Base-by-base conservation (phyloP, 37 sponge, comb jelly and placozoan genomes). In the Hormiphora californensis region DNA sequence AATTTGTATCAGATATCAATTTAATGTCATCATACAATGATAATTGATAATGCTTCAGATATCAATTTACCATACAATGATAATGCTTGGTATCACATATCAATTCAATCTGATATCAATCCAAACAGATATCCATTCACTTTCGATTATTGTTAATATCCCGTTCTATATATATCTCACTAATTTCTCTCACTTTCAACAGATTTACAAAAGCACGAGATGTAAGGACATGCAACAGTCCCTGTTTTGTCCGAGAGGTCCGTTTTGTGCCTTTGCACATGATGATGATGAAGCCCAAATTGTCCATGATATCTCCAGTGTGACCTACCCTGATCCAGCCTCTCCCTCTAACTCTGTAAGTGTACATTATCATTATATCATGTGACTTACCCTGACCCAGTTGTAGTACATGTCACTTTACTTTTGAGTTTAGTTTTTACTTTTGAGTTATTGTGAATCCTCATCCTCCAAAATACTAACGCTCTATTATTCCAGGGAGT, bases 201-300 rank as follows among this genome's bases (percentile, higher is more conserved):
- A 95, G 94, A 97, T 97, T 55, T 97, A 97, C 90, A 97, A 97
- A 87, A 92, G 92, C 36, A 94, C 95, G 30, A 93, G 92, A 87
- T 97, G 99, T 54, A 94, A 97, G 81, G 99, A 97, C 90, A 91
- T 97, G 36, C 95, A 94, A 86, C 93, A 94, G 85, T 94, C 95
- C 81, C 38, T 73, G 44, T 95, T 93, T 85, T 97, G 99, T 63
- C 99, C 99, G 0, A 89, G 99, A 32, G 99, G 95, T 33, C 94
- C 99, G 28, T 97, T 94, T 88, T 97, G 99, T 88, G 99, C 99
- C 5, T 97, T 97, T 89, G 95, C 99, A 23, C 99, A 97, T 73
- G 91, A 92, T 54, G 99, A 94, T 41, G 87, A 93, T 91, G 90
- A 93, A 49, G 81, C 81, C 2, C 81, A 73, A 30, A 21, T 73